Conservation (phyloP, 2,888 invertebrate genomes). For the Julus scanicus region DNA sequence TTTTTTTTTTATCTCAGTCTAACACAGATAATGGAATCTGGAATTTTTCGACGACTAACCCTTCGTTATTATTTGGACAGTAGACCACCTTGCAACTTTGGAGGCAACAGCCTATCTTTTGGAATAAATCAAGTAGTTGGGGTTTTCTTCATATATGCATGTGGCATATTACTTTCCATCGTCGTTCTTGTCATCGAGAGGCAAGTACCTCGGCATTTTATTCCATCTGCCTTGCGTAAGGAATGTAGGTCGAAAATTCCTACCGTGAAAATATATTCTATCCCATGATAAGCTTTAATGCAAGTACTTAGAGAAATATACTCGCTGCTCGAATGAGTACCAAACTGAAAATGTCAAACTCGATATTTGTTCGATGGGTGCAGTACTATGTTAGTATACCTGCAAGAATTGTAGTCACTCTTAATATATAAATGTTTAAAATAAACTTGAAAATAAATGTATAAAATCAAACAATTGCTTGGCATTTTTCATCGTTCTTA, state of each 20-base stretch:
- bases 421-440: too few species aligned
- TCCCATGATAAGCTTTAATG: not conserved
- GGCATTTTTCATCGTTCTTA: too few species aligned
- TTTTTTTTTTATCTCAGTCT: slow-evolving; percentile 46
- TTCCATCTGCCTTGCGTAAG: not conserved
- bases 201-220: not conserved
- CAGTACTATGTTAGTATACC: too few species aligned
- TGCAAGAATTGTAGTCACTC: too few species aligned
- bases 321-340: not conserved
- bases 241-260: not conserved
- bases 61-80: slow-evolving; percentile 48
- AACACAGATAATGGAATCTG: slow-evolving; percentile 52
- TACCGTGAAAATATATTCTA: not conserved
- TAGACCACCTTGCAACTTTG: slow-evolving; percentile 41
- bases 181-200: slow-evolving; percentile 29
- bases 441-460: too few species aligned
- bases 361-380: too few species aligned
- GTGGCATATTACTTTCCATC: slow-evolving; percentile 27
- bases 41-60: slow-evolving; percentile 53
- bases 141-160: slow-evolving; percentile 34
- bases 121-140: slow-evolving; percentile 52
- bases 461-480: too few species aligned
- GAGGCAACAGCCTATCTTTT: slow-evolving; percentile 34
- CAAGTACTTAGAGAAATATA: too few species aligned
- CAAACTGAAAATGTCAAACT: not conserved